Base-by-base conservation (phyloP, 2,797 vertebrate genomes). In the Notolabrus celidotus region DNA sequence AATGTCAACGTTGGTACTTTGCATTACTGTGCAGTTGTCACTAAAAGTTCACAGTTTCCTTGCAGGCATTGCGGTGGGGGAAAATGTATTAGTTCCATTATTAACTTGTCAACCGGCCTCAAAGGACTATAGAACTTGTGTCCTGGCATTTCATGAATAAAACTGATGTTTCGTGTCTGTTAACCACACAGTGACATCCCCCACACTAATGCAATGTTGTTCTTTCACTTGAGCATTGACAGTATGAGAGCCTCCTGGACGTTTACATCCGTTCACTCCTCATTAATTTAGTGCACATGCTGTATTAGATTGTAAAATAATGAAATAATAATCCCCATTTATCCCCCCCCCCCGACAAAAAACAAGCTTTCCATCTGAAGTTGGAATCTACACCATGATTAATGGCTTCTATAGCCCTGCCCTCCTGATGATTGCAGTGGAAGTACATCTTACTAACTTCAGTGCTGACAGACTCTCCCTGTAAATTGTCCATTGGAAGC, bases 401-500 rank as follows among this genome's bases (percentile, higher is more conserved):
- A 78, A 73, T 47, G 27, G 31, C 33, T 5, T 71, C 39, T 51
- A 20, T 29, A 67, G 54, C 3, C 47, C 16, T 51, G 52, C 20
- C 1, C 39, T 47, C 42, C 34, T 56, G 75, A 6, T 34, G 23
- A 64, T 33, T 62, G 33, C 46, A 43, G 23, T 20, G 31, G 20
- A 60, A 73, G 45, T 5, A 9, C 43, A 27, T 62, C 36, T 79
- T 54, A 31, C 27, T 64, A 16, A 52, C 49, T 59, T 73, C 61
- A 57, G 34, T 1, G 4, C 54, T 65, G 31, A 41, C 33, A 68
- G 58, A 38, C 23, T 52, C 23, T 52, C 31, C 39, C 39, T 59
- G 17, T 60, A 54, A 78, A 70, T 72, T 49, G 53, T n/a, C 36
- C 42, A 22, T 20, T 58, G 54, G 54, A 60, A 60, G 43, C 51